These are phyloP conservation scores for Macrosoma leucophasiata DNA, from an alignment of 2,888 invertebrate species.

Conservation along the genomic window DNA sequence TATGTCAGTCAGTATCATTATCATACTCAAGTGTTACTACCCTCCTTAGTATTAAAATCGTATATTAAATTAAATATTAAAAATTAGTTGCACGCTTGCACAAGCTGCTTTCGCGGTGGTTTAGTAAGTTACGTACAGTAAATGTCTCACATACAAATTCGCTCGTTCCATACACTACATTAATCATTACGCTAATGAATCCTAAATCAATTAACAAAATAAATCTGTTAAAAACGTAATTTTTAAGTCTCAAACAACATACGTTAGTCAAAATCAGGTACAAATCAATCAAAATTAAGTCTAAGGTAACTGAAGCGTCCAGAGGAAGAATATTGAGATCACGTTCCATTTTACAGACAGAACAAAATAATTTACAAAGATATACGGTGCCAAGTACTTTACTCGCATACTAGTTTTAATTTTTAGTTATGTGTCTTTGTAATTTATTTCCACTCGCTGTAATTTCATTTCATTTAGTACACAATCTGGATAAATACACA, in stretches of 20 bases:
- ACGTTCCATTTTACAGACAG: slow-evolving; percentile 45
- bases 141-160: slow-evolving; percentile 57
- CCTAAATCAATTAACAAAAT: slow-evolving; percentile 52
- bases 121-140: slow-evolving; percentile 50
- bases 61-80: slow-evolving; percentile 48
- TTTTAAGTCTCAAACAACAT: slow-evolving; percentile 63
- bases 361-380: too few species aligned
- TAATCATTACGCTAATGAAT: slow-evolving; percentile 44
- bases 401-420: slow-evolving; percentile 4
- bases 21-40: slow-evolving; percentile 38
- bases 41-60: slow-evolving; percentile 39
- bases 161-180: slow-evolving; percentile 56
- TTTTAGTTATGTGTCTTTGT: background rate
- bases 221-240: slow-evolving; percentile 63
- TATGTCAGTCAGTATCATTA: slow-evolving; percentile 30
- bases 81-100: slow-evolving; percentile 65
- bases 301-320: slow-evolving; percentile 69
- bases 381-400: slow-evolving; percentile 11
- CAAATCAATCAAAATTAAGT: slow-evolving; percentile 69
- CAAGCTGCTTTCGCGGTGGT: slow-evolving; percentile 69
- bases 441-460: background rate
- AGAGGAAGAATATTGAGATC: slow-evolving; percentile 69
- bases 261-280: slow-evolving; percentile 66
- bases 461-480: slow-evolving; percentile 12
- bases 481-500: slow-evolving; percentile 14